Conservation (phyloP, 2,888 invertebrate genomes). For the Sesamia inferens region DNA sequence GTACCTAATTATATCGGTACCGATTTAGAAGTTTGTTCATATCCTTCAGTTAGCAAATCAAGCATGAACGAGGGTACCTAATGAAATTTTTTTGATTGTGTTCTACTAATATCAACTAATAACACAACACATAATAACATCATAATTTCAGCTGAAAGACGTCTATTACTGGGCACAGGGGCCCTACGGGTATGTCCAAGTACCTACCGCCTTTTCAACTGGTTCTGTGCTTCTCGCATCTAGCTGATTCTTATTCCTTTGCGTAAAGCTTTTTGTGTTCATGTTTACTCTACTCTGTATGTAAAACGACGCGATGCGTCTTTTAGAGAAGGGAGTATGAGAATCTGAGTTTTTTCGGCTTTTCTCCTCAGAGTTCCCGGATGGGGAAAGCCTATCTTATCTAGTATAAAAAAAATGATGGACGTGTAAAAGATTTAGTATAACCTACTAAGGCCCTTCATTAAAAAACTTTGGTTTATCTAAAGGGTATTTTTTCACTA, state of each 20-base stretch:
- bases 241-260: neutral
- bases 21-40: conserved; percentile 36
- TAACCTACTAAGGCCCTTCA: no score
- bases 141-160: neutral
- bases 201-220: neutral
- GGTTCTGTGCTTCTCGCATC: neutral
- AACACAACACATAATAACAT: no score
- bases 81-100: neutral
- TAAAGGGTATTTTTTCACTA: no score
- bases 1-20: conserved; percentile 29
- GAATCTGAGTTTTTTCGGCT: neutral
- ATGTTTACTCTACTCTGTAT: neutral
- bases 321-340: neutral
- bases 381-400: neutral
- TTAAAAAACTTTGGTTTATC: no score
- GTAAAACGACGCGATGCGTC: neutral
- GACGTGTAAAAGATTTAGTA: neutral
- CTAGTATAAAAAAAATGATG: neutral
- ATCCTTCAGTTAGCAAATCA: conserved; percentile 35
- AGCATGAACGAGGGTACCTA: conserved; percentile 15
- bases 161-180: neutral
- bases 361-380: neutral
- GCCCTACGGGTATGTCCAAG: neutral
- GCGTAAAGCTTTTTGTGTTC: neutral
- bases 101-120: neutral